Evolutionary conservation across 2,888 invertebrate genomes (phyloP).

Genomic region (Leucozona laternaria): DNA sequence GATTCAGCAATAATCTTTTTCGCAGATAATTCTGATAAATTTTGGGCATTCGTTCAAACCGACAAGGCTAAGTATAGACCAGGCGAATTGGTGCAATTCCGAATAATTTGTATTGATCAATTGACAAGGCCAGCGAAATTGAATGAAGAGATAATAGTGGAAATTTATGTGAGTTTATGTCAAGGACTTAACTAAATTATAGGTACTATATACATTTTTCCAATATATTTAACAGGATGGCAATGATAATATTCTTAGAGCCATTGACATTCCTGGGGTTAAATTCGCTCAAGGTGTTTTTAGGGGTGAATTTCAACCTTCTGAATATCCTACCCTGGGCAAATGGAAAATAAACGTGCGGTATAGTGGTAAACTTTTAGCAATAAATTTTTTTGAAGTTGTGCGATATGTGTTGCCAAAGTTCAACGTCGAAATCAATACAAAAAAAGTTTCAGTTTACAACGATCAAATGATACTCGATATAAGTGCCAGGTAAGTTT

Average conservation of each 20-base stretch:
- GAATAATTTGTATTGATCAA: conserved; percentile 86
- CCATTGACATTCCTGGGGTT: conserved; percentile 92
- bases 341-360: conserved; percentile 88
- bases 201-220: too few species aligned
- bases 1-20: not conserved
- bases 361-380: conserved; percentile 16
- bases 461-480: conserved; percentile 92
- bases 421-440: conserved; percentile 93
- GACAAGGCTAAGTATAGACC: conserved; percentile 97
- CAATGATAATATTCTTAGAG: conserved; percentile 91
- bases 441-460: conserved; percentile 91
- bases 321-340: conserved; percentile 92
- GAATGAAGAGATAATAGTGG: conserved; percentile 86
- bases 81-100: conserved; percentile 91
- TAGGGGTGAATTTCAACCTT: conserved; percentile 90
- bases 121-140: conserved; percentile 88
- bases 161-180: conserved; percentile 86
- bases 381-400: conserved; percentile 85
- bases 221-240: conserved; percentile 88
- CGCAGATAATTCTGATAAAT: conserved; percentile 80
- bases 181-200: too few species aligned
- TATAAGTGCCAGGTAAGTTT: conserved; percentile 84
- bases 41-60: conserved; percentile 95
- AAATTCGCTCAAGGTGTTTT: conserved; percentile 84
- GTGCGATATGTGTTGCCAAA: conserved; percentile 96